Base-by-base conservation (phyloP, 2,797 vertebrate species). In the Cuculus canorus region DNA sequence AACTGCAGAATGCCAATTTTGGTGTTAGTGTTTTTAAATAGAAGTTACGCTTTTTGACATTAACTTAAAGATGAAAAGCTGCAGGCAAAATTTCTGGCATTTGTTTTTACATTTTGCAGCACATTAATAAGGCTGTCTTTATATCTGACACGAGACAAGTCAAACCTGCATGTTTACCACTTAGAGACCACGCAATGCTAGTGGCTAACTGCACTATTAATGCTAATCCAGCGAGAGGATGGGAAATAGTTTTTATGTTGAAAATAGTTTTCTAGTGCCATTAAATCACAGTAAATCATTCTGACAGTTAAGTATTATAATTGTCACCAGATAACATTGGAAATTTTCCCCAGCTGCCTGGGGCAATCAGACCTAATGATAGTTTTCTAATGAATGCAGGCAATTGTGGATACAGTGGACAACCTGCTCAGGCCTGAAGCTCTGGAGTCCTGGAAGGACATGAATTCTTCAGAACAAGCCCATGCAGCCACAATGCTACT, bases 331-430 rank as follows among this genome's bases (percentile, higher is more conserved):
- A 89, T 94, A 95, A 94, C 24, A 2, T 37, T 90, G 94, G 79
- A 92, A 97, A 90, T 86, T 93, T 88, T 86, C 82, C 56, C 77
- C 84, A 93, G 54, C 68, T 94, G 92, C 94, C 96, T 79, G 28
- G 88, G 92, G 87, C 92, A 88, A 35, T 96, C 86, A 88, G 48
- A 77, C 94, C 91, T 98, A 97, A 98, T 95, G 93, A 79, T 93
- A 64, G 73, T 96, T 98, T 98, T 98, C 98, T 98, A 97, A 98
- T 98, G 98, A 98, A 97, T 95, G 48, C 98, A 99, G 99, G 99
- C 99, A 90, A 99, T 99, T 91, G 99, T 99, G 96, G 99, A 99
- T 97, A 99, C 99, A 5, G 99, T 99, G 86, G 99, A 99, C 98
- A 99, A 99, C 98, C 98, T 99, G 68, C 98, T 99, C 96, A 98